phyloP scores from a whole-genome alignment of 2,888 invertebrate species.

The Campoplex capitator region DNA sequence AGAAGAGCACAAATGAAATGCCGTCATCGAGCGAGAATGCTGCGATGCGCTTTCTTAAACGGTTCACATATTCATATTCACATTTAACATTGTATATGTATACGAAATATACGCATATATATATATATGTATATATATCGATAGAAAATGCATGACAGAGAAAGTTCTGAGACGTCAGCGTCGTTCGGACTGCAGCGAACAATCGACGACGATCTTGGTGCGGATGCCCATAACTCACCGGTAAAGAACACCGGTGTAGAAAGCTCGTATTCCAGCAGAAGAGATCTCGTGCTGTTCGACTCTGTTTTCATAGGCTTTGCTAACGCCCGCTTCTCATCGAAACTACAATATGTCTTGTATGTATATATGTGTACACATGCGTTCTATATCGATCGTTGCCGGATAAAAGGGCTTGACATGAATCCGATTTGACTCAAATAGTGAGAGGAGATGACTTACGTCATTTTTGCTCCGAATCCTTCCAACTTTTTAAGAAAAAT shows the following conservation, averaged over 20 bases:
- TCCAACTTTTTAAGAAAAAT: not conserved
- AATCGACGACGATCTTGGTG: constrained; percentile 56
- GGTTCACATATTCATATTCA: not conserved
- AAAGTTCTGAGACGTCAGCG: constrained; percentile 50
- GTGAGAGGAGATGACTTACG: not conserved
- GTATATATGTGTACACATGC: not conserved
- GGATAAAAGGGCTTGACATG: not conserved
- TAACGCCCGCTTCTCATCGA: constrained; percentile 45
- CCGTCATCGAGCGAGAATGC: constrained; percentile 59
- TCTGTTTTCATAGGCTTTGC: constrained; percentile 62
- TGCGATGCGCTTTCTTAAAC: constrained; percentile 31
- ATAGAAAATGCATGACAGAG: constrained; percentile 52
- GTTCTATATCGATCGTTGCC: not conserved
- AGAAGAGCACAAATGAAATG: constrained; percentile 42
- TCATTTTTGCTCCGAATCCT: not conserved
- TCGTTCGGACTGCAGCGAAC: constrained; percentile 46
- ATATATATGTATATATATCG: constrained; percentile 21
- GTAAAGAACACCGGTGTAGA: constrained; percentile 51
- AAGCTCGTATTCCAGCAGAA: constrained; percentile 38
- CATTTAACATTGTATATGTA: constrained; percentile 4
- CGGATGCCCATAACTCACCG: constrained; percentile 62
- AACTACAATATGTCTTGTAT: constrained; percentile 30
- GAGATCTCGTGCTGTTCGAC: constrained; percentile 3
- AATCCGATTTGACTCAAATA: not conserved
- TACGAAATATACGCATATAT: constrained; percentile 12